Base-by-base conservation (phyloP, 30 jellyfish, hydroid and myxozoan genomes). In the Mastigias papua region DNA sequence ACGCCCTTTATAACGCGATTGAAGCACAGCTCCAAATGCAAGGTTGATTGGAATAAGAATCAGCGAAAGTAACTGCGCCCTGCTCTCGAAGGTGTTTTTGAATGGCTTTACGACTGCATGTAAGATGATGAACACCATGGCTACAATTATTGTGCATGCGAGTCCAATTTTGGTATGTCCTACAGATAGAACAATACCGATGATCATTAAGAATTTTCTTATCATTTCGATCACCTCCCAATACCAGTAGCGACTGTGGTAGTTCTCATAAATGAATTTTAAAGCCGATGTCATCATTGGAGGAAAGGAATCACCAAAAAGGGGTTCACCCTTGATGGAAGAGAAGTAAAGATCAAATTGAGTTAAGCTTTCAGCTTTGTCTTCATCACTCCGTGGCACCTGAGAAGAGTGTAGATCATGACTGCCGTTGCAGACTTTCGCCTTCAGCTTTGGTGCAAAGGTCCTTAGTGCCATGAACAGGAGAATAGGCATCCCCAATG, bases 181-280 rank as follows among this genome's bases (percentile, higher is more conserved):
- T 1, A 68, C 5, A 67, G 67, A 82, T 28, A 82, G 57, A 22
- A 29, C 81, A 34, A 67, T 34, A 22, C 92, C 92, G 17, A 48
- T 74, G 2, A 86, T 82, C 80, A 64, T 31, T n/a, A 82, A n/a
- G 33, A 82, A 33, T 31, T 82, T 82, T 23, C 92, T 32, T 10
- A 67, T 19, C 84, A 67, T 34, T 33, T 82, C 92, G 21, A 82
- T 8, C 50, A 67, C 62, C 58, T 82, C 92, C 92, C 92, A 82
- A 23, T 65, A 82, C 86, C 86, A 46, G 54, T 35, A 57, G 2
- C 54, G 25, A 16, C 57, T 22, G 16, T 82, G 21, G 37, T 82
- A 82, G 31, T 82, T 82, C 73, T 82, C 92, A 27, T 57, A 82
- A 21, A 37, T 30, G 46, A 82, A 82, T 21, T 48, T 66, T 66